Percentiles rank a stretch among this genome's conserved stretches.
These are phyloP conservation scores for Lophotis ruficrista DNA, from an alignment of 2,113 vertebrate species.

Conservation along the genomic window DNA sequence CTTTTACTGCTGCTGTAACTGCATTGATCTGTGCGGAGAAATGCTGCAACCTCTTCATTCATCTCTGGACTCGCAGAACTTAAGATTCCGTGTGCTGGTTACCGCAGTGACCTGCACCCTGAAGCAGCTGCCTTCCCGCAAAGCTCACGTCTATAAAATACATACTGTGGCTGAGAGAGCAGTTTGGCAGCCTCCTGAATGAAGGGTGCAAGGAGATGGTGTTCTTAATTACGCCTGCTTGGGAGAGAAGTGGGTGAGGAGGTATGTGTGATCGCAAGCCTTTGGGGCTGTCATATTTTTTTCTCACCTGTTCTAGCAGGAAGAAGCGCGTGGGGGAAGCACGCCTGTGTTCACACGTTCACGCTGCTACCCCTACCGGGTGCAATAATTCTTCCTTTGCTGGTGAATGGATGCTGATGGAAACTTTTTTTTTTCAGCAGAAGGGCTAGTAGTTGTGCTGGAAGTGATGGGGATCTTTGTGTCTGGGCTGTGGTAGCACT, in stretches of 20 bases:
- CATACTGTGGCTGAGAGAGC: not conserved
- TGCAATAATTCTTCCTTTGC: not conserved
- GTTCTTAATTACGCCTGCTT: not conserved
- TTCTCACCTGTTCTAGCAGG: not conserved
- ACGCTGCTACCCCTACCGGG: not conserved
- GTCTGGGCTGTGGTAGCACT: not conserved
- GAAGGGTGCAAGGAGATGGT: not conserved
- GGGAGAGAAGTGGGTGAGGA: not conserved
- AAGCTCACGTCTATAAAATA: not conserved
- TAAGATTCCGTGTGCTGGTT: rapidly evolving
- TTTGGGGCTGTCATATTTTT: not conserved
- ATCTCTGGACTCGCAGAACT: not conserved
- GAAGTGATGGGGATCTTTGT: not conserved
- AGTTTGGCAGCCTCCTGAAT: not conserved
- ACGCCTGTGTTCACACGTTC: rapidly evolving
- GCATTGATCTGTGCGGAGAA: not conserved
- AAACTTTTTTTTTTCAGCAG: not conserved
- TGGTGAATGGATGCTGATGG: not conserved
- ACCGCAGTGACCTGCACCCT: not conserved
- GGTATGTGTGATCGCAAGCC: not conserved
- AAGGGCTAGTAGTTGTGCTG: not conserved
- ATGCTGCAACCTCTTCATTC: not conserved
- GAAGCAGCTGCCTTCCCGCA: not conserved
- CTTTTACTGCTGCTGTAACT: not conserved
- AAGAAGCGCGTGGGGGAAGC: not conserved